Evolutionary conservation across 2,113 vertebrate genomes (phyloP), one percentile per base, ranked within the genome.

Genomic region (Poecilia latipinna): DNA sequence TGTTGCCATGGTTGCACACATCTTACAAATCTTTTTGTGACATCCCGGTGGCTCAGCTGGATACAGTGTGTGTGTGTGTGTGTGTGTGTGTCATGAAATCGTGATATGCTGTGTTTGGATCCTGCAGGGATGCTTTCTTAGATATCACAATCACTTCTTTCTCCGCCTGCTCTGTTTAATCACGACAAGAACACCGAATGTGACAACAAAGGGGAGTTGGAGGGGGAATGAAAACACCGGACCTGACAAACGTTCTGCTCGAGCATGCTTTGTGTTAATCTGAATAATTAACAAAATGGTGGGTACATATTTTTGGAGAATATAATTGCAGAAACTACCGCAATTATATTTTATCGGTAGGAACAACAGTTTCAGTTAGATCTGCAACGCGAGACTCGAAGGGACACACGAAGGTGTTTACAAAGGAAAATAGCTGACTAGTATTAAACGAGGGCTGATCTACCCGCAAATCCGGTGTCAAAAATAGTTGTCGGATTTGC

Each of bases 1-100:
- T 13, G 78, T 90, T 87, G 65, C 86, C 78, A 89, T 89, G 80
- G 85, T 71, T 83, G 82, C 79, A 74, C 80, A 73, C 63, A 80
- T 84, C 78, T 61, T 48, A 76, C 75, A 74, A 79, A 80, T 72
- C 73, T 68, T 75, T 73, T 72, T 62, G 75, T 74, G 66, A 68
- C 31, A 26, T 83, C 79, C 77, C 77, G 68, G 79, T 82, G 76
- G 83, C 86, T 82, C 82, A 84, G 79, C 74, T 88, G 77, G 85
- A 84, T 82, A 68, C 80, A 70, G 75, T 68, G 81, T 68, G 81
- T 75, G 74, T 67, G 70, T 65, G 35, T 39, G 12, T 39, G 35
- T 37, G 39, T 39, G 37, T 42, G 39, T 42, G 39, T 42, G 13
- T 42, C 79, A 57, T 83, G 75, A 80, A 79, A 89, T 91, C 62